Percentiles rank a stretch among this genome's conserved stretches.
phyloP scores from a whole-genome alignment of 2,113 vertebrate species.

The Atrichornis clamosus region DNA sequence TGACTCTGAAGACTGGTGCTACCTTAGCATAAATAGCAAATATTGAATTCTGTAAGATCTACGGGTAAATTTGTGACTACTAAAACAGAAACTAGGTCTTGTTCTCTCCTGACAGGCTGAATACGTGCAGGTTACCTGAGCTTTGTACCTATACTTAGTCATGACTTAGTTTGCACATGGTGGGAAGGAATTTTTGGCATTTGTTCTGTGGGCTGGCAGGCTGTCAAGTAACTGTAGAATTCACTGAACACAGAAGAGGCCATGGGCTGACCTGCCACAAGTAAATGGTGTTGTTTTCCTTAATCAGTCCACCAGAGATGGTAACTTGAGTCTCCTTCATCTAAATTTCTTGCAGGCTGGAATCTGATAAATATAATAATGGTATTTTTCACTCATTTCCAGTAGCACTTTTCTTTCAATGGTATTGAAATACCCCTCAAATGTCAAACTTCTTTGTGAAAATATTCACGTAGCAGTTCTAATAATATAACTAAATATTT shows the following conservation, averaged over 20 bases:
- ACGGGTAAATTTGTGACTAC: neutral
- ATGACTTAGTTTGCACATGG: neutral
- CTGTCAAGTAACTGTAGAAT: conserved; percentile 7
- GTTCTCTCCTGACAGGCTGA: neutral
- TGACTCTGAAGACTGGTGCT: neutral
- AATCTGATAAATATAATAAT: neutral
- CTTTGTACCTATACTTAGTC: neutral
- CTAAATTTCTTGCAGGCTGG: conserved; percentile 2
- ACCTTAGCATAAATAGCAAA: neutral
- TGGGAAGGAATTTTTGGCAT: neutral
- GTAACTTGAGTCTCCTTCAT: neutral
- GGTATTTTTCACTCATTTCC: neutral
- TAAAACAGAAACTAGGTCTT: neutral
- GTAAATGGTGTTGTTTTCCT: conserved; percentile 14
- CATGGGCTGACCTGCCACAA: neutral
- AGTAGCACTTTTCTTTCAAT: neutral
- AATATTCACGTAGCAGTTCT: neutral
- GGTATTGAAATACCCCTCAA: neutral
- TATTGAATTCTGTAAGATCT: neutral
- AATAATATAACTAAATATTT: conserved; percentile 11
- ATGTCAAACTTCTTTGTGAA: neutral
- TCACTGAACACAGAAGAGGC: neutral
- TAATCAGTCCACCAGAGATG: neutral
- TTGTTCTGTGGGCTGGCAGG: neutral
- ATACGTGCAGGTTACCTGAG: neutral